Base-by-base conservation (phyloP, 2,113 vertebrate species). In the Salvelinus fontinalis region DNA sequence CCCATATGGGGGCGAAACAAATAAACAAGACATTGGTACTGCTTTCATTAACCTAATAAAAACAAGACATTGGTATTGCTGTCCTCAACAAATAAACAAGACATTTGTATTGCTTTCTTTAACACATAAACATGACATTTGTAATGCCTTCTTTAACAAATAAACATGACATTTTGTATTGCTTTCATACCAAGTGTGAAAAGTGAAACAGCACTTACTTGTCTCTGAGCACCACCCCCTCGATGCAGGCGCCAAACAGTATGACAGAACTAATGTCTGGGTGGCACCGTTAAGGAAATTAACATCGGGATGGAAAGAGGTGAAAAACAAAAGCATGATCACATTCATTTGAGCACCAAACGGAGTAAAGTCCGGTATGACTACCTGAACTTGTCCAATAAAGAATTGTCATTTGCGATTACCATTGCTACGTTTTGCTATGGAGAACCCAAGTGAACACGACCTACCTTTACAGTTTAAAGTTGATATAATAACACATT, bases 221-320 rank as follows among this genome's bases (percentile, higher is more conserved):
- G 88, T 99, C 97, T 89, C 97, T 93, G 67, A 99, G 85, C 79
- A 99, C 87, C 75, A 96, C 96, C 24, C 97, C 95, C 84, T 99
- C 97, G 16, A 99, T 98, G 87, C 96, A 97, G 78, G 95, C 96
- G 5, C 97, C 97, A 3, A 99, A 99, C 0, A 99, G 86, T 64
- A 98, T 88, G 9, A 98, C 95, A 80, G 94, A 96, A 74, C 94
- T 95, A 12, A 99, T 79, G 80, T 99, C 96, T 97, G 83, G 29
- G n/a, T 48, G 7, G 70, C 4, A 59, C 18, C 13, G 75, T 75
- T 90, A 69, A 93, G 91, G 89, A 86, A 44, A 67, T 83, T 14
- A 27, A 14, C 57, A 34, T 24, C 9, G 2, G 9, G 2, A 60
- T 18, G 2, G 11, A 13, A 67, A 81, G 20, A 34, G 34, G 48